Evolutionary conservation across 1,140 invertebrate genomes (phyloP).

Genomic region (Nebria ingens): DNA sequence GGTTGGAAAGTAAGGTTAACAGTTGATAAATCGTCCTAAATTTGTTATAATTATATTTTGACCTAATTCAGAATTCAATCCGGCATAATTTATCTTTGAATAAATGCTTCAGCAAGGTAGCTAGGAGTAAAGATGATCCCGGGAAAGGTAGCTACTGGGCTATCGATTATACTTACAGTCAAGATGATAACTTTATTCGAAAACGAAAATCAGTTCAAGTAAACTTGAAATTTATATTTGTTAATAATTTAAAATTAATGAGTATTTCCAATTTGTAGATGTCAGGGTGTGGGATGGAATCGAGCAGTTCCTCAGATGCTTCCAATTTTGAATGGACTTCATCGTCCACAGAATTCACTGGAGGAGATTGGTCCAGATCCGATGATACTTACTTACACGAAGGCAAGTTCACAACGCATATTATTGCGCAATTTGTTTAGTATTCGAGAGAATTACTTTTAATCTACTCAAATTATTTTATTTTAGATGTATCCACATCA

Average conservation of each 20-base stretch:
- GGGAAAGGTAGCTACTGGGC: conserved; percentile 55
- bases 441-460: no score
- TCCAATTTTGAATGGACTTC: not conserved
- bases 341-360: not conserved
- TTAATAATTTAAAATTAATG: not conserved
- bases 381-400: not conserved
- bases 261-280: not conserved
- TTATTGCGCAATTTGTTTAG: no score
- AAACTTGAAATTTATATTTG: not conserved
- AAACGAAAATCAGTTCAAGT: conserved; percentile 4
- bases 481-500: not conserved
- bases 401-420: no score
- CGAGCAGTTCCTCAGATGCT: not conserved
- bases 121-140: conserved; percentile 50
- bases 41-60: not conserved
- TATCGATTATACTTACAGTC: conserved; percentile 41
- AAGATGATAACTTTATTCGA: conserved; percentile 9
- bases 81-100: conserved; percentile 25
- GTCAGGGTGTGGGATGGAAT: not conserved
- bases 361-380: not conserved
- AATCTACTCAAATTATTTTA: no score
- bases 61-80: conserved; percentile 25
- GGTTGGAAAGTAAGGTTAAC: conserved; percentile 57
- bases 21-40: not conserved
- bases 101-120: conserved; percentile 48